A percentile compares a stretch with the other conserved stretches of the same genome.
Evolutionary conservation across 92 coral and sea anemone species (phyloP).

Genomic region (Metridium senile): DNA sequence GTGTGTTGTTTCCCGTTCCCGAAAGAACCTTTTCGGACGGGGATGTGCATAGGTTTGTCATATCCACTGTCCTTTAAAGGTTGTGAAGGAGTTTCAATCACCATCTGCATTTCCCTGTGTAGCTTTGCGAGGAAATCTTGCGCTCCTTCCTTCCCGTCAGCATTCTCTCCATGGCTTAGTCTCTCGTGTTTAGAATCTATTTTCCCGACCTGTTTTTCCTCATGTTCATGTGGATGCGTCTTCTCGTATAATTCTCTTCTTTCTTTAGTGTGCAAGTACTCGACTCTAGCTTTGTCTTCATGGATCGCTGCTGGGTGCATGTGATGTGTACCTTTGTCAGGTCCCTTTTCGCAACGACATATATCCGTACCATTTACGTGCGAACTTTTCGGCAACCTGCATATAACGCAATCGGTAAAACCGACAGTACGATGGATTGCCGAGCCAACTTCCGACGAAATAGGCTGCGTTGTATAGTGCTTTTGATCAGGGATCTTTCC

Average conservation of each 20-base stretch:
- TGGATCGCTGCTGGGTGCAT: constrained; percentile 57
- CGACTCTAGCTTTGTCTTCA: constrained; percentile 28
- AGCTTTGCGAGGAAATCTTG: constrained; percentile 17
- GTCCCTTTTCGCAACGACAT: constrained; percentile 67
- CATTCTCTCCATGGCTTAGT: constrained; percentile 2
- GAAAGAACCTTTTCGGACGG: neutral
- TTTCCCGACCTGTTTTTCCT: too few species aligned
- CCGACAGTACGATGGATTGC: constrained; percentile 81
- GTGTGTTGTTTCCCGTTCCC: neutral
- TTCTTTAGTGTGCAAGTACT: constrained; percentile 12
- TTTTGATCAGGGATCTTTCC: neutral
- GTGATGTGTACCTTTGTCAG: constrained; percentile 39
- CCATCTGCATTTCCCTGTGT: constrained; percentile 18
- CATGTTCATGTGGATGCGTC: constrained; percentile 14
- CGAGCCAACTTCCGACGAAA: constrained; percentile 37
- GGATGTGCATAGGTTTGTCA: constrained; percentile 6
- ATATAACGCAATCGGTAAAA: constrained; percentile 75
- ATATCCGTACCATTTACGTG: constrained; percentile 40
- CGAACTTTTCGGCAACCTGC: constrained; percentile 70
- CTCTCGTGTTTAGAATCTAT: too few species aligned
- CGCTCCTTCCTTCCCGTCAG: neutral
- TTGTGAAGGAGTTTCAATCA: constrained; percentile 11
- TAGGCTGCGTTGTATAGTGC: neutral
- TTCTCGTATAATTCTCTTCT: neutral
- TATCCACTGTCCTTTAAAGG: neutral